Conservation (phyloP, 2,888 invertebrate species). For the Ferrisia virgata region DNA sequence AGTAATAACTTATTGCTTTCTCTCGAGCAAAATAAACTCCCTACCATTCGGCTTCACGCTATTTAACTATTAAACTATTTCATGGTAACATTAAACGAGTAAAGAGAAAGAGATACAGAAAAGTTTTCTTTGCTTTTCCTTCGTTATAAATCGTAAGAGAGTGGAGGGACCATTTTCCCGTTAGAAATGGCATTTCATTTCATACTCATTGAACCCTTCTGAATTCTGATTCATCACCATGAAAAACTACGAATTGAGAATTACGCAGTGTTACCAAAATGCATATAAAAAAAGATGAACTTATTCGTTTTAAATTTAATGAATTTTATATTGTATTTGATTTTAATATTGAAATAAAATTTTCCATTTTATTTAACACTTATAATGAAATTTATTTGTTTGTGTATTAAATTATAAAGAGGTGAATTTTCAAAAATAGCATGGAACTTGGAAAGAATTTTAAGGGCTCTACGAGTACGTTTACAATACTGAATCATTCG, state of each 20-base stretch:
- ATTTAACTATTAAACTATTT: not conserved
- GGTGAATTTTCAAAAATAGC: too few species aligned
- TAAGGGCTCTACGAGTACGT: not conserved
- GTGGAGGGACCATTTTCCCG: not conserved
- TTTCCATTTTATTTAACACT: not conserved
- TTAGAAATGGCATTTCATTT: too few species aligned
- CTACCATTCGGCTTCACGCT: not conserved
- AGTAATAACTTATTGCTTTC: not conserved
- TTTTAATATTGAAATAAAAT: not conserved
- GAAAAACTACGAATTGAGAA: not conserved
- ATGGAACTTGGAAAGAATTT: not conserved
- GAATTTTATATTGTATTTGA: not conserved
- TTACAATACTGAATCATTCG: not conserved
- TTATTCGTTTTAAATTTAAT: not conserved
- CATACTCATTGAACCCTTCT: constrained; percentile 21
- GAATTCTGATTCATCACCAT: not conserved
- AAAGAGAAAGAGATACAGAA: not conserved
- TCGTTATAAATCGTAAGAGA: not conserved
- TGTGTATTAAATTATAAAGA: too few species aligned
- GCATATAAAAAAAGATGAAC: not conserved
- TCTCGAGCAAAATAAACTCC: not conserved
- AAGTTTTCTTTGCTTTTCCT: not conserved
- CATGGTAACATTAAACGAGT: not conserved
- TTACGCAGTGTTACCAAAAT: not conserved
- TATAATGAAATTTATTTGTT: too few species aligned